A percentile compares a stretch with the other conserved stretches of the same genome.
Evolutionary conservation across 2,888 invertebrate species (phyloP).

Genomic region (Latrodectus elegans): DNA sequence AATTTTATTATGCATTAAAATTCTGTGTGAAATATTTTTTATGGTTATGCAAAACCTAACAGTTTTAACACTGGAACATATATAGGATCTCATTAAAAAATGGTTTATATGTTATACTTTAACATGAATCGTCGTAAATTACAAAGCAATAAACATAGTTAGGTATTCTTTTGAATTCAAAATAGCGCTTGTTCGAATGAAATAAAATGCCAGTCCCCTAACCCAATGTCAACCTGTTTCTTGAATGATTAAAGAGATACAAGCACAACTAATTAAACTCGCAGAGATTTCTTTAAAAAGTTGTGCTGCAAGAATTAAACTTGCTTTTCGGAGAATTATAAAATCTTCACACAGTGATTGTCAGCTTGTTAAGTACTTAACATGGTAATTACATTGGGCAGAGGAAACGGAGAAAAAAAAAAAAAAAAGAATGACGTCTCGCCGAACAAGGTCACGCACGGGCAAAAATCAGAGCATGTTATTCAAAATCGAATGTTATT

Average conservation of each 20-base stretch:
- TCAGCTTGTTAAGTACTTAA: slow-evolving; percentile 1
- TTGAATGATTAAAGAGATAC: background rate
- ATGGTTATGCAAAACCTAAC: no score
- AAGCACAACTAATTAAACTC: background rate
- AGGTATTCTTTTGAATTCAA: no score
- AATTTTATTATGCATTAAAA: no score
- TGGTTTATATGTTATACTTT: no score
- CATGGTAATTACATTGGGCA: slow-evolving; percentile 31
- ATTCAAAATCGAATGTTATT: slow-evolving; percentile 41
- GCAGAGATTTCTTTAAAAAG: background rate
- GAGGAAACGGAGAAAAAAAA: background rate
- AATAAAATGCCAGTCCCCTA: no score
- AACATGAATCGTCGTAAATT: no score
- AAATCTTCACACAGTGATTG: background rate
- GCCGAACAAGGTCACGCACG: slow-evolving; percentile 41
- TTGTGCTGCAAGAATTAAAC: background rate
- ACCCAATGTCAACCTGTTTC: no score
- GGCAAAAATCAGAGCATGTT: slow-evolving; percentile 33
- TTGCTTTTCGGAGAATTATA: background rate
- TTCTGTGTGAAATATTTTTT: no score
- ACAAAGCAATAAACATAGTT: no score
- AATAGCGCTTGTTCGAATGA: no score
- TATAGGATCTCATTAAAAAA: no score
- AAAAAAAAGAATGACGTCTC: slow-evolving; percentile 13
- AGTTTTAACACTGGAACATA: no score